Evolutionary conservation across 2,797 vertebrate genomes (phyloP).

Genomic region (Clarias platycephalus): DNA sequence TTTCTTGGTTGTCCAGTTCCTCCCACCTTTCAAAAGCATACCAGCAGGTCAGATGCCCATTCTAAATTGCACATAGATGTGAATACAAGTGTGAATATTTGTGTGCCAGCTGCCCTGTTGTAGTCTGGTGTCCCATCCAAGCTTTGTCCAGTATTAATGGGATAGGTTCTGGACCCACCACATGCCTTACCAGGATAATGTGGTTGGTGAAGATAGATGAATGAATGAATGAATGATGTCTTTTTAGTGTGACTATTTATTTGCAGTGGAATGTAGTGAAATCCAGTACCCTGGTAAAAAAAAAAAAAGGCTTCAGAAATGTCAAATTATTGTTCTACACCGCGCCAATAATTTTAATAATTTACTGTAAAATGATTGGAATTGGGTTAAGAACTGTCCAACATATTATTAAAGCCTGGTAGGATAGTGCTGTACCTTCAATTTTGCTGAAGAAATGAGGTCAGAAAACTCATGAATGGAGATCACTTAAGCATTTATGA

Average conservation of each 20-base stretch:
- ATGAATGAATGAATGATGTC: background rate
- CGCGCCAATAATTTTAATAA: no score
- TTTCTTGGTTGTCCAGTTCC: background rate
- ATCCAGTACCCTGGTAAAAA: background rate
- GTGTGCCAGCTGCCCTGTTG: background rate
- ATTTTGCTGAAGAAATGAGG: no score
- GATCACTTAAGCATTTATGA: no score
- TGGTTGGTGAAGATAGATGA: background rate
- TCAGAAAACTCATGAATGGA: no score
- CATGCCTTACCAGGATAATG: background rate
- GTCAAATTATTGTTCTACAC: no score
- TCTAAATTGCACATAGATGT: background rate
- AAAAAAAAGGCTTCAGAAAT: no score
- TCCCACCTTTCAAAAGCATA: background rate
- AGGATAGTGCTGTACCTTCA: no score
- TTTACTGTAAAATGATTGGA: no score
- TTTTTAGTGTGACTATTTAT: background rate
- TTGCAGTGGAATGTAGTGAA: background rate
- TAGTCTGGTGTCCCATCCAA: background rate
- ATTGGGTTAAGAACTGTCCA: no score
- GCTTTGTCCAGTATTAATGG: background rate
- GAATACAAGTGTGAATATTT: background rate
- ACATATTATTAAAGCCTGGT: no score
- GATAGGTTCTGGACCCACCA: background rate
- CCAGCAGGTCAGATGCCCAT: background rate